Evolutionary conservation across 2,113 vertebrate species (phyloP).

Genomic region (Craseonycteris thonglongyai): DNA sequence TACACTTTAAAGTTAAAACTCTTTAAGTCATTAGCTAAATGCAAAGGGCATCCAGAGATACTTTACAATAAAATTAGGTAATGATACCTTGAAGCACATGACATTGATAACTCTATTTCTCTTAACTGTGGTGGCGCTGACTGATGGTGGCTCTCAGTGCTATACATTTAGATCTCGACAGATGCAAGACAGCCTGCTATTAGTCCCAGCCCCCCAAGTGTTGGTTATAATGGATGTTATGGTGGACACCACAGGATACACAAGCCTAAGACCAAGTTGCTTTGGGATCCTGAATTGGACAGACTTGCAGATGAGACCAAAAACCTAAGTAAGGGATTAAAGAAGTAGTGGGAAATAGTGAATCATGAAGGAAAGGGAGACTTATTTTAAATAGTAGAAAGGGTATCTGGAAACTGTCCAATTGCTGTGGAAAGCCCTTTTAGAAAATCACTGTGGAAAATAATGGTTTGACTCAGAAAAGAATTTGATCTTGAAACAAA

Average conservation of each 20-base stretch:
- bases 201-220: background rate
- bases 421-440: background rate
- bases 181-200: background rate
- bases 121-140: background rate
- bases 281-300: background rate
- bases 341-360: background rate
- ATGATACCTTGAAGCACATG: background rate
- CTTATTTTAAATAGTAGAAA: background rate
- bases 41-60: background rate
- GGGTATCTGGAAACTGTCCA: background rate
- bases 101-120: background rate
- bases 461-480: background rate
- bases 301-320: background rate
- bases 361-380: background rate
- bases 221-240: background rate
- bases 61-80: background rate
- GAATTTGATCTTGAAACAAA: background rate
- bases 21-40: background rate
- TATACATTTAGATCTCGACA: background rate
- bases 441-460: background rate
- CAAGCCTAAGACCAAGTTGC: background rate
- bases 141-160: background rate
- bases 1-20: background rate
- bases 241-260: background rate
- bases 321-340: background rate